These are phyloP conservation scores for Metalampra italica DNA, from an alignment of 2,888 invertebrate species.

Conservation along the genomic window DNA sequence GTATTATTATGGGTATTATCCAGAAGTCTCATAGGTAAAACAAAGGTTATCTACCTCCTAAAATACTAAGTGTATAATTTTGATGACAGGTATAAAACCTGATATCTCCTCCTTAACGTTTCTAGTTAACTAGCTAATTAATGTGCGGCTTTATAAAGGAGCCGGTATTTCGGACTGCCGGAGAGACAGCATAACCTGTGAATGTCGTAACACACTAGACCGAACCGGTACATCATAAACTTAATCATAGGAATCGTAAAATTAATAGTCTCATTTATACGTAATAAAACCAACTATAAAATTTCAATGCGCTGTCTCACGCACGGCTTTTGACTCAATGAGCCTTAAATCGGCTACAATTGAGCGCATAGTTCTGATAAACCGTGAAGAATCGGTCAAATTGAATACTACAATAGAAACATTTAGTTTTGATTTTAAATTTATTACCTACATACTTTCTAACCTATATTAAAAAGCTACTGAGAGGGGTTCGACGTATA, in stretches of 20 bases:
- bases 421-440: conserved; percentile 16
- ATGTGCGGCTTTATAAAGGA: conserved; percentile 36
- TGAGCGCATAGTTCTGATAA: conserved; percentile 56
- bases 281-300: conserved; percentile 72
- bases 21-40: too few species aligned
- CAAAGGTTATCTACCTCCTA: conserved; percentile 13
- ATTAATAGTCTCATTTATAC: conserved; percentile 70
- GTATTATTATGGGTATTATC: too few species aligned
- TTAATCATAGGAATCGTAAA: conserved; percentile 67
- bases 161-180: conserved; percentile 30
- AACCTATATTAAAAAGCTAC: too few species aligned
- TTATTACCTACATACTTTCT: too few species aligned
- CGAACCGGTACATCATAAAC: conserved; percentile 54
- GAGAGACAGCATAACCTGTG: conserved; percentile 37
- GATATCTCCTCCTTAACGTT: conserved; percentile 31
- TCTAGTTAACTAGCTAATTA: conserved; percentile 49
- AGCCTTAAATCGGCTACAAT: conserved; percentile 65
- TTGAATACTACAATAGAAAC: conserved; percentile 48
- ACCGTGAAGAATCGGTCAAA: conserved; percentile 69
- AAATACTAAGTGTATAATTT: conserved; percentile 31
- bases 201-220: conserved; percentile 37
- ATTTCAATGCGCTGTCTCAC: conserved; percentile 62
- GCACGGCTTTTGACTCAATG: conserved; percentile 61
- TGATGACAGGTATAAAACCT: conserved; percentile 38
- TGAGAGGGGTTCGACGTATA: too few species aligned